phyloP scores from a whole-genome alignment of 2,888 invertebrate genomes.

The Agrotis segetum region DNA sequence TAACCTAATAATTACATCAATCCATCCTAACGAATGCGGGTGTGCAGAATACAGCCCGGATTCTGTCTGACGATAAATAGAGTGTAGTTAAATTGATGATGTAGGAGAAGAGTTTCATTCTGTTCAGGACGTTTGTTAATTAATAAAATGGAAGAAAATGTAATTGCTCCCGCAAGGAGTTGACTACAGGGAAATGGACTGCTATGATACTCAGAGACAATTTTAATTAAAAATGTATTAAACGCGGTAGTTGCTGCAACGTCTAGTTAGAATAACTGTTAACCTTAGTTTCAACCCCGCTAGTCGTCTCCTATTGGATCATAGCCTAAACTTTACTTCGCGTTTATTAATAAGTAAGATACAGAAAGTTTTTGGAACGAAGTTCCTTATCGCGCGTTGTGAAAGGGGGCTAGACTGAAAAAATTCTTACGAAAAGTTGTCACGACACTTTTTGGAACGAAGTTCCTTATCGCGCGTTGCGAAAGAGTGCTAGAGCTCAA shows the following conservation, averaged over 20 bases:
- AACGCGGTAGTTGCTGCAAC: background rate
- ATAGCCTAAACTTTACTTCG: too few relatives aligned
- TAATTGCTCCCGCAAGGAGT: slow-evolving; percentile 33
- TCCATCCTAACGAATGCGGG: background rate
- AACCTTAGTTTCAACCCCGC: too few relatives aligned
- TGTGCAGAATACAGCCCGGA: background rate
- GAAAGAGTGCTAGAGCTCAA: too few relatives aligned
- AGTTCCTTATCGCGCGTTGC: too few relatives aligned
- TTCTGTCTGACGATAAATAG: background rate
- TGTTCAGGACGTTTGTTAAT: slow-evolving; percentile 29
- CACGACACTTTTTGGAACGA: too few relatives aligned
- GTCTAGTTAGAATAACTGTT: background rate
- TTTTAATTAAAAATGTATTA: slow-evolving; percentile 34
- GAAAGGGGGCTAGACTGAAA: too few relatives aligned
- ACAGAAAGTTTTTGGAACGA: too few relatives aligned
- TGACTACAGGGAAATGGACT: slow-evolving; percentile 13
- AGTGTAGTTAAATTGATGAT: slow-evolving; percentile 10
- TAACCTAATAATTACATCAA: background rate
- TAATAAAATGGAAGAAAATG: slow-evolving; percentile 35
- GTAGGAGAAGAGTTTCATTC: background rate
- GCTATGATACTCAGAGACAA: background rate
- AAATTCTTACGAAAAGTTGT: too few relatives aligned
- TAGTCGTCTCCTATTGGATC: too few relatives aligned
- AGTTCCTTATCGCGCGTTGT: too few relatives aligned
- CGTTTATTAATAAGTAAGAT: too few relatives aligned